Percentiles rank a stretch among this genome's conserved stretches.
Conservation (phyloP, 2,797 vertebrate species). For the Bradypodion pumilum region DNA sequence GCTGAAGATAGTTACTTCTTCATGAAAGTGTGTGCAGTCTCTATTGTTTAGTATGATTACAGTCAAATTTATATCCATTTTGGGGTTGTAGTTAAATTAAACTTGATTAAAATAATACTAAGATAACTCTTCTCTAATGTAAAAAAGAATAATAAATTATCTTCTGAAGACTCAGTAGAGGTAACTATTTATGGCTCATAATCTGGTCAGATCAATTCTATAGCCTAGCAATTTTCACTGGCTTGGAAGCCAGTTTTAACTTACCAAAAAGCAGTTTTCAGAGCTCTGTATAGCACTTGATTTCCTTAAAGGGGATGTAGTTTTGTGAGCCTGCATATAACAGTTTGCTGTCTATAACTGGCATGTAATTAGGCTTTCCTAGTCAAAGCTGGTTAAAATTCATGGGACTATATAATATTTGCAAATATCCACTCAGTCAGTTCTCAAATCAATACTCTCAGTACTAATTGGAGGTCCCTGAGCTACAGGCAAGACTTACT, state of each 20-base stretch:
- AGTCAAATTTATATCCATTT: background rate
- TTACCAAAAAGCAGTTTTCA: too few species aligned
- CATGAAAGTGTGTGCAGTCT: background rate
- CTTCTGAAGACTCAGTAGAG: background rate
- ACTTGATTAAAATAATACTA: background rate
- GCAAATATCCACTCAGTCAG: background rate
- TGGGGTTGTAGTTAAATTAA: background rate
- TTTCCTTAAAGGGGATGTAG: background rate
- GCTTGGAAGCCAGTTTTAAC: slow-evolving; percentile 21
- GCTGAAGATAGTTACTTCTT: too few species aligned
- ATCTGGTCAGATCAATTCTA: slow-evolving; percentile 5
- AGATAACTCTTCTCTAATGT: background rate
- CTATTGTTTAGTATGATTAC: background rate
- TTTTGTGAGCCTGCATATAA: background rate
- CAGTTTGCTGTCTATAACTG: slow-evolving; percentile 4
- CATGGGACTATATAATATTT: background rate
- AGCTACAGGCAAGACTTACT: background rate
- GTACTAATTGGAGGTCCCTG: background rate
- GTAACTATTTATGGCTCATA: background rate
- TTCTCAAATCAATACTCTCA: slow-evolving; percentile 7
- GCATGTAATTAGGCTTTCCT: slow-evolving; percentile 8
- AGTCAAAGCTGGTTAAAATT: background rate
- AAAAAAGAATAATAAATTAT: background rate
- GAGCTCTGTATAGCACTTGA: background rate
- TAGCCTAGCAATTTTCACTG: slow-evolving; percentile 10